Conservation (phyloP, 1,140 invertebrate genomes). For the Penaeus japonicus region DNA sequence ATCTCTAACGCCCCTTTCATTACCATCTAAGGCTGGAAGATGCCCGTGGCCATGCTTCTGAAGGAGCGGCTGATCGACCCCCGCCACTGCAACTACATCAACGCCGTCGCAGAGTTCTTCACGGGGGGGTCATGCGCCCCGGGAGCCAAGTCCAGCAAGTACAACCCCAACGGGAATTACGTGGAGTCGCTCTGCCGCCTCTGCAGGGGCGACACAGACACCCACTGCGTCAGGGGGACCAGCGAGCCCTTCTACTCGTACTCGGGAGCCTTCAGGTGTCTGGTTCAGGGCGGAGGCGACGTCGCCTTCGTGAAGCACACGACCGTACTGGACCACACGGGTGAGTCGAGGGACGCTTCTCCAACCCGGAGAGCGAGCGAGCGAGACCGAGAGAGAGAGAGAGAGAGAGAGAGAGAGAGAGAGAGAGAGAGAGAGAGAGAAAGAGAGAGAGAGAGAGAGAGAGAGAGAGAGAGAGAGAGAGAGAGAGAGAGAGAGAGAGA, state of each 20-base stretch:
- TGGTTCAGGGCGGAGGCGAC: conserved; percentile 94
- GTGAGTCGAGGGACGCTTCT: neutral
- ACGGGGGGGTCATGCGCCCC: conserved; percentile 69
- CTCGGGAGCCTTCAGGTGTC: conserved; percentile 85
- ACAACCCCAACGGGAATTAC: conserved; percentile 66
- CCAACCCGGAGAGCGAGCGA: no score
- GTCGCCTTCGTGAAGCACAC: conserved; percentile 96
- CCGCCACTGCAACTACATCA: conserved; percentile 69
- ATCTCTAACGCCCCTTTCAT: neutral
- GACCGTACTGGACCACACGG: conserved; percentile 82
- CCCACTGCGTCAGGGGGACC: conserved; percentile 28
- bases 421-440: no score
- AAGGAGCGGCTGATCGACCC: conserved; percentile 65
- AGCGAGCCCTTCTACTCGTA: conserved; percentile 86
- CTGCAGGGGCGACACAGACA: conserved; percentile 10
- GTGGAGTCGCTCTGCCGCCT: conserved; percentile 42
- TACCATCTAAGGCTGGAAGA: conserved; percentile 65
- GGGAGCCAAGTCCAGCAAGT: conserved; percentile 67
- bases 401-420: no score
- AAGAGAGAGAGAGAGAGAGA: no score
- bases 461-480: no score
- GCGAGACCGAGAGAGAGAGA: no score
- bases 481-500: no score
- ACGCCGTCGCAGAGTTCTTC: conserved; percentile 70
- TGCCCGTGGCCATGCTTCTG: conserved; percentile 67